Conservation (phyloP, 2,113 vertebrate genomes). For the Thomomys bottae region DNA sequence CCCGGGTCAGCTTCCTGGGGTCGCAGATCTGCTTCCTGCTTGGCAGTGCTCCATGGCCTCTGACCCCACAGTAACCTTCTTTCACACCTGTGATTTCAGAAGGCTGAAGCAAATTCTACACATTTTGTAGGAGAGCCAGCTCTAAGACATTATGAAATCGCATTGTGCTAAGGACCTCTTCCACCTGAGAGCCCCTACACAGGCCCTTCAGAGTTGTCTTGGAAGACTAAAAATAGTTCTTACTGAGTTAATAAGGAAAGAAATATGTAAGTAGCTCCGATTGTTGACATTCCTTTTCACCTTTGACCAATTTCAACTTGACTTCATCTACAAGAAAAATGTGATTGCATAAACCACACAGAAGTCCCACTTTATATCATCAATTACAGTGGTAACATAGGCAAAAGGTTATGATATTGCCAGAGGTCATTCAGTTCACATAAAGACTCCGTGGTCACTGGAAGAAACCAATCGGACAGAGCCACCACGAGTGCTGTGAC, state of each 20-base stretch:
- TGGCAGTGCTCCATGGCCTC: not conserved
- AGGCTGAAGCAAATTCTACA: not conserved
- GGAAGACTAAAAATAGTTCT: conserved; percentile 6
- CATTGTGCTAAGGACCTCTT: too few relatives aligned
- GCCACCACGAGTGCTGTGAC: accelerated
- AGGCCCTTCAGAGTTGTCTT: not conserved
- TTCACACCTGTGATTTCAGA: not conserved
- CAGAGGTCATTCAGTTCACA: not conserved
- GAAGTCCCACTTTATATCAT: not conserved
- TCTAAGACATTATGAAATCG: not conserved
- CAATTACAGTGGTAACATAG: not conserved
- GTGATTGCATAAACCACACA: not conserved
- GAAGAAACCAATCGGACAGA: not conserved
- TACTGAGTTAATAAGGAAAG: conserved; percentile 36
- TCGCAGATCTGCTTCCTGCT: not conserved
- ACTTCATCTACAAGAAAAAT: conserved; percentile 22
- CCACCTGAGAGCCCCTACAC: too few relatives aligned
- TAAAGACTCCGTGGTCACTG: not conserved
- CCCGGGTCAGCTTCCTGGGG: too few relatives aligned
- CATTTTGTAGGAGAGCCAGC: too few relatives aligned
- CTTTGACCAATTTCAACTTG: conserved; percentile 41
- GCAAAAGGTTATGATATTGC: too few relatives aligned
- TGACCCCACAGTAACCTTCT: accelerated
- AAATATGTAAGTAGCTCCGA: not conserved
- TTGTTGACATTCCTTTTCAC: not conserved